Conservation (phyloP, 1,140 invertebrate species). For the Sitophilus oryzae region DNA sequence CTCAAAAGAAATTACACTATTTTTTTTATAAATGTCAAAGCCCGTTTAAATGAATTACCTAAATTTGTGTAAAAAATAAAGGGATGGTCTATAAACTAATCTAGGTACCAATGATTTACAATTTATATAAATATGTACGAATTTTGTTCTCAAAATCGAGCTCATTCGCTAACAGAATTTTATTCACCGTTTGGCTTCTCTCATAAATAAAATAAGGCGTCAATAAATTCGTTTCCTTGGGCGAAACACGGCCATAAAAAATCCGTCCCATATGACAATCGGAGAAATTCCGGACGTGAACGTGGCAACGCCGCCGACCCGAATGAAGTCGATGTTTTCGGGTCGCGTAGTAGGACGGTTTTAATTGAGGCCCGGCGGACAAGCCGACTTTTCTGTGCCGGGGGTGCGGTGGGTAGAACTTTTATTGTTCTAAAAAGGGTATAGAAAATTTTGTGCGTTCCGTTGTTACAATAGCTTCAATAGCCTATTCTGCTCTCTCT, state of each 20-base stretch:
- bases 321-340: conserved; percentile 36
- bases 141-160: too few species aligned
- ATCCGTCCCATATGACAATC: conserved; percentile 13
- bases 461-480: conserved; percentile 16
- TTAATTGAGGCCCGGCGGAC: conserved; percentile 38
- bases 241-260: conserved; percentile 19
- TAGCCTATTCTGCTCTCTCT: conserved; percentile 12
- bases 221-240: conserved; percentile 3
- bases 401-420: conserved; percentile 26
- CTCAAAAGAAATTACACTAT: too few species aligned
- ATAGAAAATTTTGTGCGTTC: conserved; percentile 1
- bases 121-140: too few species aligned
- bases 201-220: not conserved
- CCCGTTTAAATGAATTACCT: too few species aligned
- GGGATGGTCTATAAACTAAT: too few species aligned
- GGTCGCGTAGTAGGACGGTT: conserved; percentile 37
- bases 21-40: too few species aligned
- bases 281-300: conserved; percentile 4
- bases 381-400: conserved; percentile 33
- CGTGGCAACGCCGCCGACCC: conserved; percentile 22
- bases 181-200: not conserved
- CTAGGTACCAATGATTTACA: too few species aligned
- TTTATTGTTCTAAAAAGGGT: conserved; percentile 19
- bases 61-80: too few species aligned
- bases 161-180: not conserved